Conservation (phyloP, 2,797 vertebrate genomes). For the Dendrocincla fuliginosa region DNA sequence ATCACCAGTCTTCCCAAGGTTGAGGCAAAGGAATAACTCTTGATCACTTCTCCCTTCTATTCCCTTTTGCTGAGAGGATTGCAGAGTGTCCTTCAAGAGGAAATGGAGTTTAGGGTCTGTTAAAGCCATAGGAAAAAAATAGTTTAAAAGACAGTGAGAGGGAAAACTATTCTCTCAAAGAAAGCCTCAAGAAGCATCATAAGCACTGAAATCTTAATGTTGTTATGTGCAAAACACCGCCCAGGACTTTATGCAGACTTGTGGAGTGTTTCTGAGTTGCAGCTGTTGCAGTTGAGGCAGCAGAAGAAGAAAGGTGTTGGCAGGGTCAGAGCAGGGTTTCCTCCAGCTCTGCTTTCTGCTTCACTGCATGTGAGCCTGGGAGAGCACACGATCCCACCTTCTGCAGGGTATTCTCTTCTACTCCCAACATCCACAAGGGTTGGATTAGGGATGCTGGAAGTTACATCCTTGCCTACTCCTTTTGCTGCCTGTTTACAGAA, state of each 20-base stretch:
- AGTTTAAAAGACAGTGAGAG: background rate
- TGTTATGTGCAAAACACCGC: background rate
- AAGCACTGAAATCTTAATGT: background rate
- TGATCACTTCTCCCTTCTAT: background rate
- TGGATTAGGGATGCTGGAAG: background rate
- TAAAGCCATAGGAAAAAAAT: background rate
- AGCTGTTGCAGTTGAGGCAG: background rate
- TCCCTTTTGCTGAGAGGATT: background rate
- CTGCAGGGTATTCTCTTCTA: background rate
- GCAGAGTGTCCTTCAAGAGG: background rate
- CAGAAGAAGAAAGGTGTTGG: background rate
- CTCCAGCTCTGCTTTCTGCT: background rate
- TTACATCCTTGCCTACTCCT: background rate
- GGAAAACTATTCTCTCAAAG: background rate
- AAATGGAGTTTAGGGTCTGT: background rate
- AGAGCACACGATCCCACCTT: background rate
- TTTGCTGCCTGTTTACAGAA: background rate
- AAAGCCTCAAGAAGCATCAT: background rate
- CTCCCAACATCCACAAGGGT: background rate
- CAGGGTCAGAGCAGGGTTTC: background rate
- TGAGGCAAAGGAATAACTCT: background rate
- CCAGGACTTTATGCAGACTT: background rate
- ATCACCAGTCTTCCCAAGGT: background rate
- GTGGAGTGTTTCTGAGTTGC: background rate
- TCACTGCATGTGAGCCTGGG: background rate